Evolutionary conservation across 2,113 vertebrate species (phyloP).

Genomic region (Antigone vipio): DNA sequence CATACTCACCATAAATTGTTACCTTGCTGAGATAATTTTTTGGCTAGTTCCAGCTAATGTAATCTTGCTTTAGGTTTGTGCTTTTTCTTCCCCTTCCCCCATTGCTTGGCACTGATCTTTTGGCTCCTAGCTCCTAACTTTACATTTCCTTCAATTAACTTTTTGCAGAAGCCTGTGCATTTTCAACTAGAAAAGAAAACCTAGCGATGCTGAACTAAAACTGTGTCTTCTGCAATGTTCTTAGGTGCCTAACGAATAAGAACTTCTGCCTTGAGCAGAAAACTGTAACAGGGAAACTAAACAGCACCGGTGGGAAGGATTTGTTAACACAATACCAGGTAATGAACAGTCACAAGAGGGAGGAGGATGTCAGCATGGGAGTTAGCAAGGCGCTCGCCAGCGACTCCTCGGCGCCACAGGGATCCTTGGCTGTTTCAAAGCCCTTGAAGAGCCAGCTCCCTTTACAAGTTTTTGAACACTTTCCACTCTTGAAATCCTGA

Average conservation of each 20-base stretch:
- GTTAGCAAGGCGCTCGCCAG: no score
- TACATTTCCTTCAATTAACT: neutral
- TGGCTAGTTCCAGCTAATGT: neutral
- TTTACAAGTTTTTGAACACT: neutral
- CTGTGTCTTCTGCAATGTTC: neutral
- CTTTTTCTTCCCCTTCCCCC: neutral
- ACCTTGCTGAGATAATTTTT: neutral
- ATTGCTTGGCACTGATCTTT: accelerated
- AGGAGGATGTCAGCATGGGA: accelerated
- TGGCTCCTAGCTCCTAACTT: neutral
- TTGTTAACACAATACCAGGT: neutral
- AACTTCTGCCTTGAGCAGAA: neutral
- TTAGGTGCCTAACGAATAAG: neutral
- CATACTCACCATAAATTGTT: neutral
- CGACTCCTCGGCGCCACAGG: neutral
- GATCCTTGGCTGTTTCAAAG: neutral
- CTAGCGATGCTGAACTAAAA: neutral
- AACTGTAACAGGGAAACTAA: neutral
- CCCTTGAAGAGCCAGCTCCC: neutral
- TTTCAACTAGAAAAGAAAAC: neutral
- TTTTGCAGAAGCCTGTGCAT: neutral
- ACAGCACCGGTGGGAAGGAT: neutral
- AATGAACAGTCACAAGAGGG: neutral
- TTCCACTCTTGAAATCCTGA: neutral
- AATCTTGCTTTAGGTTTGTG: neutral